phyloP scores from a whole-genome alignment of 2,797 vertebrate genomes.

The Octomys mimax region DNA sequence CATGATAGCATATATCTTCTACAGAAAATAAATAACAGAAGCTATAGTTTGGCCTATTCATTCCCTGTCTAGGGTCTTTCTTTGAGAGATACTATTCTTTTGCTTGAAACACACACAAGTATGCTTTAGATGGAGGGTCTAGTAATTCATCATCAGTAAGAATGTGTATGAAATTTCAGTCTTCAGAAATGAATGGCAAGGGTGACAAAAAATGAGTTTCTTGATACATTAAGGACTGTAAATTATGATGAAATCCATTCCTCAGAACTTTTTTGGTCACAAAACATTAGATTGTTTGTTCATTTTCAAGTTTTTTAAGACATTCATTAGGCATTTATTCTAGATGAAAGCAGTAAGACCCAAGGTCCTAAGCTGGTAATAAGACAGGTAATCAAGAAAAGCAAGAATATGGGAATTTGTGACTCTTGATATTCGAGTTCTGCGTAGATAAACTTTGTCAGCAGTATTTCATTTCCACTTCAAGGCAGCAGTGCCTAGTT shows the following conservation, averaged over 20 bases:
- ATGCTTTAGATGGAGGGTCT: neutral
- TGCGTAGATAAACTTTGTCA: neutral
- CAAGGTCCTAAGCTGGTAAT: neutral
- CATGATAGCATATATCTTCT: neutral
- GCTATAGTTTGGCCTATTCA: neutral
- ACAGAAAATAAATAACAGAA: neutral
- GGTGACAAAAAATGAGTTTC: neutral
- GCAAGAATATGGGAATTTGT: neutral
- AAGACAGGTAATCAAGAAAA: neutral
- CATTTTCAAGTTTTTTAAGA: neutral
- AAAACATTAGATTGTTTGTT: neutral
- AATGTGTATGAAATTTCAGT: neutral
- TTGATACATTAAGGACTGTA: neutral
- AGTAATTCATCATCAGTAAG: too few relatives aligned
- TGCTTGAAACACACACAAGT: neutral
- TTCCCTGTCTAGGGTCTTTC: neutral
- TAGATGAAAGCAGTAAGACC: neutral
- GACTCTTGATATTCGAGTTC: neutral
- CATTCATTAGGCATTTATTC: neutral
- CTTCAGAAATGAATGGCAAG: neutral
- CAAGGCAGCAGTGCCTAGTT: neutral
- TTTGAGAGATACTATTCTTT: neutral
- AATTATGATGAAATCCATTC: neutral
- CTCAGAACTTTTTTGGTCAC: neutral
- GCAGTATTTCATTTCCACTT: neutral